Evolutionary conservation across 2,888 invertebrate species (phyloP).

Genomic region (Nebria brevicollis): DNA sequence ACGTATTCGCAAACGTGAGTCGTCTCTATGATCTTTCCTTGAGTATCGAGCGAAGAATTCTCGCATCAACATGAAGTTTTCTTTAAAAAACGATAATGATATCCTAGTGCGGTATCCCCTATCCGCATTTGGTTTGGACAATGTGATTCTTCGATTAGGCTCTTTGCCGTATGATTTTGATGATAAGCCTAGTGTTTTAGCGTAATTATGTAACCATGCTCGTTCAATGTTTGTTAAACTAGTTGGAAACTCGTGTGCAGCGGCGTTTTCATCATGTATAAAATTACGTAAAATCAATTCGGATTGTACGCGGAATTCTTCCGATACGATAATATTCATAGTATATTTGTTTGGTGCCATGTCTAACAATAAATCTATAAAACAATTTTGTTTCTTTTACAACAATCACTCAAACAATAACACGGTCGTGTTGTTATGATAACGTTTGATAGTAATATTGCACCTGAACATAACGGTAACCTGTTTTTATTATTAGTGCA

Average conservation of each 20-base stretch:
- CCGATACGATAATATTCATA: slow-evolving; percentile 23
- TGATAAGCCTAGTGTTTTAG: slow-evolving; percentile 74
- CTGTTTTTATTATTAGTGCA: slow-evolving; percentile 11
- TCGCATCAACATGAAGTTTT: slow-evolving; percentile 24
- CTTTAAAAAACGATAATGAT: background rate
- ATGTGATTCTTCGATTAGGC: slow-evolving; percentile 53
- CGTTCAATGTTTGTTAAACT: slow-evolving; percentile 81
- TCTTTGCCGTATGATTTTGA: slow-evolving; percentile 85
- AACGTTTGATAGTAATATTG: background rate
- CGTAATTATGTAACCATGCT: slow-evolving; percentile 81
- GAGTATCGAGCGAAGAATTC: slow-evolving; percentile 22
- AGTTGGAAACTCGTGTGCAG: slow-evolving; percentile 68
- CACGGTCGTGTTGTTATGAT: background rate
- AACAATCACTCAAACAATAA: slow-evolving; percentile 2
- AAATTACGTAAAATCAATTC: slow-evolving; percentile 29
- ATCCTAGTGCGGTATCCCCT: slow-evolving; percentile 42
- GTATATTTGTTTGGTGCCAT: slow-evolving; percentile 2
- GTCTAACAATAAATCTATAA: background rate
- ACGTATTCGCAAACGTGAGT: background rate
- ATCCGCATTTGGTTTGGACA: slow-evolving; percentile 34
- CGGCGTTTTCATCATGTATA: slow-evolving; percentile 21
- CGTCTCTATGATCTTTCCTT: slow-evolving; percentile 3
- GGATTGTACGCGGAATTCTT: slow-evolving; percentile 33
- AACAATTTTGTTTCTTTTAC: background rate
- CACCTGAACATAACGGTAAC: slow-evolving; percentile 3